Conservation (phyloP, 2,797 vertebrate species). For the Prionace glauca region DNA sequence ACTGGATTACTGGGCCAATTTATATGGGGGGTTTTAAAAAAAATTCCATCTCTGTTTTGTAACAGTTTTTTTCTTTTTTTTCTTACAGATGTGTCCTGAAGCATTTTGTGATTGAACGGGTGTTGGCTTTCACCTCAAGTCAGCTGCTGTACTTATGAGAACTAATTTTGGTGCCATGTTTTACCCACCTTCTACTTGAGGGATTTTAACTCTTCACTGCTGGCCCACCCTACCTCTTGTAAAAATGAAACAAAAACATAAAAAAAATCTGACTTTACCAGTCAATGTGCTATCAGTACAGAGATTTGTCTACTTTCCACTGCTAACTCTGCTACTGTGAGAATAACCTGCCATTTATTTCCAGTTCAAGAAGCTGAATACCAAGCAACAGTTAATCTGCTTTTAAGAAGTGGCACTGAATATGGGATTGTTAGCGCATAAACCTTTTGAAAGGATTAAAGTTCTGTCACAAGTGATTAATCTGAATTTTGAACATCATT, state of each 20-base stretch:
- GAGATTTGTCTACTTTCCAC: constrained; percentile 37
- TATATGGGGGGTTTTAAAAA: background rate
- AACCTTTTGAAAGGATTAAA: constrained; percentile 38
- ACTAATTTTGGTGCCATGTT: constrained; percentile 41
- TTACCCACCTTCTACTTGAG: constrained; percentile 36
- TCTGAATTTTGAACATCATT: constrained; percentile 34
- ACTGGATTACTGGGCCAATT: background rate
- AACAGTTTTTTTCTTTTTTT: constrained; percentile 25
- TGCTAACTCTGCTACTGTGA: constrained; percentile 37
- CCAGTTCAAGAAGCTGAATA: constrained; percentile 37
- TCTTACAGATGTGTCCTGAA: constrained; percentile 83
- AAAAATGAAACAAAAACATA: constrained; percentile 31
- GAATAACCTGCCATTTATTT: constrained; percentile 38
- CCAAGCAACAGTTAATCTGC: constrained; percentile 36
- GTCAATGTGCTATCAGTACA: constrained; percentile 34
- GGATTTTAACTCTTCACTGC: constrained; percentile 37
- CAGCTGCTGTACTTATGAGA: constrained; percentile 60
- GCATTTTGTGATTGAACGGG: constrained; percentile 53
- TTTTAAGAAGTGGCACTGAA: constrained; percentile 36
- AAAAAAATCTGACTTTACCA: constrained; percentile 36
- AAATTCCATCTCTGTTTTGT: background rate
- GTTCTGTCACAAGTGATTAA: constrained; percentile 36
- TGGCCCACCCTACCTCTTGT: constrained; percentile 38
- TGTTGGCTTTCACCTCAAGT: constrained; percentile 66
- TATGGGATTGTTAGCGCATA: constrained; percentile 27